These are phyloP conservation scores for Helleia helle DNA, from an alignment of 2,888 invertebrate genomes.

Conservation along the genomic window DNA sequence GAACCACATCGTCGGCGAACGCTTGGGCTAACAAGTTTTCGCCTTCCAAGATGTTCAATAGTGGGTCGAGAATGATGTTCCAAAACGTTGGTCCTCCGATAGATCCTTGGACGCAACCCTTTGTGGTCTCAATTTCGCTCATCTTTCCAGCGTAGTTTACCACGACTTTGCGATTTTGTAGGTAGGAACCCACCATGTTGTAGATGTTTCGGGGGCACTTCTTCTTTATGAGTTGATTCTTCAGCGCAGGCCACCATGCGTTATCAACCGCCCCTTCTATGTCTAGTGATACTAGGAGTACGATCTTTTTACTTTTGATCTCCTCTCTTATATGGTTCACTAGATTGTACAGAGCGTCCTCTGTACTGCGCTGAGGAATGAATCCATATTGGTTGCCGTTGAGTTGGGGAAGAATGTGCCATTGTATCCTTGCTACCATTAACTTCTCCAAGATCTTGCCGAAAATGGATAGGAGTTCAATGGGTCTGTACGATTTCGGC, in stretches of 20 bases:
- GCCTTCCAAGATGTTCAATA: too few relatives aligned
- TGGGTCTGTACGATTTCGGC: constrained; percentile 22
- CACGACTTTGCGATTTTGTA: constrained; percentile 11
- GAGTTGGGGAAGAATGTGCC: too few relatives aligned
- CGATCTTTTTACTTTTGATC: not conserved
- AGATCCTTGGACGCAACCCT: constrained; percentile 21
- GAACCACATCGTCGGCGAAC: too few relatives aligned
- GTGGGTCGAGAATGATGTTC: constrained; percentile 17
- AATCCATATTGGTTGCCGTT: too few relatives aligned
- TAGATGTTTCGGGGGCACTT: constrained; percentile 16
- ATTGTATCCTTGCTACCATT: too few relatives aligned
- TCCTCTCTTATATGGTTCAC: not conserved
- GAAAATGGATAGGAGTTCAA: constrained; percentile 22
- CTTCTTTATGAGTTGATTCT: not conserved
- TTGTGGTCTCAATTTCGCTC: constrained; percentile 10
- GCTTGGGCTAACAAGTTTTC: too few relatives aligned
- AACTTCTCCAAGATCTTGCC: too few relatives aligned
- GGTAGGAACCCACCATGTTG: too few relatives aligned
- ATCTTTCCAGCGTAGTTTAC: constrained; percentile 13
- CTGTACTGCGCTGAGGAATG: too few relatives aligned
- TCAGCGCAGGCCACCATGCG: not conserved
- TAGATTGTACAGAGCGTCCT: too few relatives aligned
- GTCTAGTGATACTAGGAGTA: not conserved
- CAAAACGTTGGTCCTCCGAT: constrained; percentile 18
- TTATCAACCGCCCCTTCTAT: not conserved